phyloP scores from a whole-genome alignment of 2,888 invertebrate species.

The Xestoiulus laeticollis region DNA sequence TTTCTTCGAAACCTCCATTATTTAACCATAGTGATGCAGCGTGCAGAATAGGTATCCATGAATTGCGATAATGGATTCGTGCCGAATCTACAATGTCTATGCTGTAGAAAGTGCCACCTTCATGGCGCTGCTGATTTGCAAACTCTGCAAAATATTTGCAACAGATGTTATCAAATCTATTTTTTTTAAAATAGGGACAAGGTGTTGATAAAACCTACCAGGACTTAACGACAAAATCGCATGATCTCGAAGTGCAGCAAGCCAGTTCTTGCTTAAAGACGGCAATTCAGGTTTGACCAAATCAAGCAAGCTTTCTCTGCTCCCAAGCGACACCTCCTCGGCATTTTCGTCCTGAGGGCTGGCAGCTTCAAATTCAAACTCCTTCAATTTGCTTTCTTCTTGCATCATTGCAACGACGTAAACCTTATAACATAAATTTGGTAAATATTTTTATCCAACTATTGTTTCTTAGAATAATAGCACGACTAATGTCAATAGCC shows the following conservation, averaged over 20 bases:
- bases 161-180: not conserved
- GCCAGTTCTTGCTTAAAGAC: constrained; percentile 92
- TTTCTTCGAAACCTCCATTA: constrained; percentile 72
- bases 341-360: constrained; percentile 63
- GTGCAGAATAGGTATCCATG: constrained; percentile 95
- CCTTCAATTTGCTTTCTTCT: constrained; percentile 68
- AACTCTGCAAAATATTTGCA: constrained; percentile 74
- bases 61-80: constrained; percentile 86
- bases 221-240: constrained; percentile 90
- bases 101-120: constrained; percentile 97
- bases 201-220: constrained; percentile 65
- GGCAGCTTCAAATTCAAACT: constrained; percentile 42
- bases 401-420: constrained; percentile 91
- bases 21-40: constrained; percentile 89
- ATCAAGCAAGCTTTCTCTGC: constrained; percentile 73
- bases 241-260: constrained; percentile 93
- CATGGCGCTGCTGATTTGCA: constrained; percentile 90
- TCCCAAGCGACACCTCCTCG: constrained; percentile 65
- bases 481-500: too few species aligned
- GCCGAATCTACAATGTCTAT: constrained; percentile 95
- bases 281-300: constrained; percentile 94
- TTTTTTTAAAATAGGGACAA: not conserved
- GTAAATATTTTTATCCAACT: not conserved
- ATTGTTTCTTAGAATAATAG: too few species aligned
- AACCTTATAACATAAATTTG: constrained; percentile 68